Conservation (phyloP, 1,140 invertebrate species). For the Penaeus japonicus region DNA sequence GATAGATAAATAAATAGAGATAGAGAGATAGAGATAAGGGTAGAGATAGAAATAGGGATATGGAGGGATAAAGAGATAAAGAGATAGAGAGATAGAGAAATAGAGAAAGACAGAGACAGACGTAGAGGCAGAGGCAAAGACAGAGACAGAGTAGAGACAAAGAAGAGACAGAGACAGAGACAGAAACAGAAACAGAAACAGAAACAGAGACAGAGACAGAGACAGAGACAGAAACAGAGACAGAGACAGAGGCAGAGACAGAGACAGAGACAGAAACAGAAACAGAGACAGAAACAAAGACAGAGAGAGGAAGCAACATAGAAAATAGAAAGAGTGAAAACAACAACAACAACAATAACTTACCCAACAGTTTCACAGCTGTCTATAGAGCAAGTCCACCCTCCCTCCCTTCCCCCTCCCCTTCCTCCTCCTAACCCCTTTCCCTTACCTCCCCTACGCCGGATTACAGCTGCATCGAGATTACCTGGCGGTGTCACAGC, state of each 20-base stretch:
- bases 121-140: not conserved
- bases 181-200: not conserved
- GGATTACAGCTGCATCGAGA: too few species aligned
- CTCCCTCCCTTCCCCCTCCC: too few species aligned
- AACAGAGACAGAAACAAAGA: too few species aligned
- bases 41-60: not conserved
- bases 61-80: not conserved
- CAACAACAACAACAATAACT: too few species aligned
- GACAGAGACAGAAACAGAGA: conserved; percentile 1
- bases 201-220: not conserved
- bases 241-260: conserved; percentile 13
- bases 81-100: not conserved
- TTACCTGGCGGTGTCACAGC: too few species aligned
- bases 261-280: not conserved
- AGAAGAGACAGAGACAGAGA: not conserved
- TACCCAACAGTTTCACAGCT: too few species aligned
- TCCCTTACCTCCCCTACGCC: too few species aligned
- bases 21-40: not conserved
- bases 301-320: too few species aligned
- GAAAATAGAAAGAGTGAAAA: too few species aligned
- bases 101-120: not conserved
- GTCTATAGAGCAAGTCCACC: too few species aligned
- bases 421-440: too few species aligned
- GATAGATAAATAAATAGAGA: conserved; percentile 20
- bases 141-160: not conserved